Evolutionary conservation across 2,113 vertebrate species (phyloP).

Genomic region (Lasiurus cinereus): DNA sequence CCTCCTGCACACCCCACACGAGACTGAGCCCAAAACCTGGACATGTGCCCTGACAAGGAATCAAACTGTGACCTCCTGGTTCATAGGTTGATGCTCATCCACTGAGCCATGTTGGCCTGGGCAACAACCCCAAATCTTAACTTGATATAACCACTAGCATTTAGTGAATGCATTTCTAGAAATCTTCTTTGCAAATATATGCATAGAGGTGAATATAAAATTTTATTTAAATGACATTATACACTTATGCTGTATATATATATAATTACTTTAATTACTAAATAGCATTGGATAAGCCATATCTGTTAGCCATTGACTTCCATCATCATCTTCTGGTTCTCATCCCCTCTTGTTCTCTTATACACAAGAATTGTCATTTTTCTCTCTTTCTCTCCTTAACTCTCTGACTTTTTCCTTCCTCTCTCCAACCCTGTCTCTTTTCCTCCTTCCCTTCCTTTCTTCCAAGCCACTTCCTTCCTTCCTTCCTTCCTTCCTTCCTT

Average conservation of each 20-base stretch:
- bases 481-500: neutral
- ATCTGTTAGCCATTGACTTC: neutral
- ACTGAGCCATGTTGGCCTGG: too few species aligned
- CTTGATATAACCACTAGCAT: neutral
- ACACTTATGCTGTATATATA: neutral
- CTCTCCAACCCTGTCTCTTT: accelerated
- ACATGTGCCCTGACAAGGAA: too few species aligned
- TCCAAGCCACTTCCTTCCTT: too few species aligned
- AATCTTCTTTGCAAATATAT: conserved; percentile 9
- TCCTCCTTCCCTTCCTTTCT: accelerated
- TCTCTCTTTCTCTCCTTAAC: too few species aligned
- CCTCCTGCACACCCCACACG: too few species aligned
- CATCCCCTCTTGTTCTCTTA: neutral
- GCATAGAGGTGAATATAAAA: neutral
- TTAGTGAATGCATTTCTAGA: neutral
- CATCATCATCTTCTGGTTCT: neutral
- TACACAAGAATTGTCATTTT: neutral
- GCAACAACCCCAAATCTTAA: neutral
- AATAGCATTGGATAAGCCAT: neutral
- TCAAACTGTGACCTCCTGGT: too few species aligned
- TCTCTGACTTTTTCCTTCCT: too few species aligned
- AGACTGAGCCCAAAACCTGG: too few species aligned
- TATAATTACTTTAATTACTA: conserved; percentile 26
- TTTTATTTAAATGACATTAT: conserved; percentile 24
- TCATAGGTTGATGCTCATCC: too few species aligned